Conservation (phyloP, 2,113 vertebrate species). For the Muntiacus muntjak region DNA sequence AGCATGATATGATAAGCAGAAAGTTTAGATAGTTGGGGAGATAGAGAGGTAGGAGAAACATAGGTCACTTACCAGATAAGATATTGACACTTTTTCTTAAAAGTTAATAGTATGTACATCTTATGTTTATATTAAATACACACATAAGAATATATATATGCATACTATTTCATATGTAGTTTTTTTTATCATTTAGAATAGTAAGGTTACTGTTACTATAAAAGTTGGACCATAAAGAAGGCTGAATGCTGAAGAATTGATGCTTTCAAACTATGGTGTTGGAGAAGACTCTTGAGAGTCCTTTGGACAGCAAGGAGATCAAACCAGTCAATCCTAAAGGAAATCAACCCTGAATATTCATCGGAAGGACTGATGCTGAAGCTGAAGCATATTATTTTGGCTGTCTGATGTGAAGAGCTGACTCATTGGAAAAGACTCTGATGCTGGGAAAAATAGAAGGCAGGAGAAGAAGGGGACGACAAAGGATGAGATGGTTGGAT, state of each 20-base stretch:
- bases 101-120: not conserved
- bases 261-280: accelerated
- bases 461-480: not conserved
- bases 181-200: not conserved
- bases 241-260: not conserved
- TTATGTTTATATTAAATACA: not conserved
- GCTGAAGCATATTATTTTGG: not conserved
- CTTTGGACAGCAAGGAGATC: not conserved
- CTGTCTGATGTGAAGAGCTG: not conserved
- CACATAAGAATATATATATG: not conserved
- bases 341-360: not conserved
- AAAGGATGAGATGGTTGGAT: not conserved
- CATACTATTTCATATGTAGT: not conserved
- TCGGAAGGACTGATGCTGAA: not conserved
- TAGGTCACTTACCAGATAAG: not conserved
- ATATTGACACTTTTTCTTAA: not conserved
- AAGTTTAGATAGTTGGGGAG: not conserved
- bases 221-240: not conserved
- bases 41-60: not conserved
- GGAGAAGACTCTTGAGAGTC: not conserved
- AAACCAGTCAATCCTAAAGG: not conserved
- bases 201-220: not conserved
- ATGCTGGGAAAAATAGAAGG: not conserved
- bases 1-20: not conserved
- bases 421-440: not conserved